Conservation (phyloP, 2,113 vertebrate genomes). For the Lasiurus borealis region DNA sequence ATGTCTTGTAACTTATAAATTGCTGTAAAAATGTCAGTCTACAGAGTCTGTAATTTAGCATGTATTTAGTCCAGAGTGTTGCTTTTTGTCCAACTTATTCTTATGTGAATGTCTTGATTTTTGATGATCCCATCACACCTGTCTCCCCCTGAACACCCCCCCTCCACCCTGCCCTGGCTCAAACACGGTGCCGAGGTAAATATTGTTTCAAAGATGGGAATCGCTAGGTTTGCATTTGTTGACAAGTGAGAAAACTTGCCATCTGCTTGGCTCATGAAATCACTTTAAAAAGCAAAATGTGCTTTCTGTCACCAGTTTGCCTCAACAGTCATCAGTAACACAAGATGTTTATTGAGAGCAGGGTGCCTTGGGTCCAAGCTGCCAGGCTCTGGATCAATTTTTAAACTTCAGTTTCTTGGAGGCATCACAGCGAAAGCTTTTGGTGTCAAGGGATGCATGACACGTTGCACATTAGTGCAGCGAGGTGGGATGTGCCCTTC, state of each 20-base stretch:
- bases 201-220: not conserved
- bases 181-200: not conserved
- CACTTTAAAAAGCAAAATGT: slow-evolving; percentile 10
- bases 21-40: not conserved
- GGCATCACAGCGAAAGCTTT: not conserved
- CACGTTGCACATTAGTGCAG: not conserved
- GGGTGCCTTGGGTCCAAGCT: not conserved
- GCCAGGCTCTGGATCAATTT: not conserved
- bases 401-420: not conserved
- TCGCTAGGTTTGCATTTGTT: not conserved
- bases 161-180: not conserved
- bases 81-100: not conserved
- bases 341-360: not conserved
- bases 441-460: not conserved
- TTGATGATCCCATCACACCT: not conserved
- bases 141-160: not conserved
- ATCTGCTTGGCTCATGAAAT: slow-evolving; percentile 32
- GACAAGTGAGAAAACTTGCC: not conserved
- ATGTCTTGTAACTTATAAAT: slow-evolving; percentile 30
- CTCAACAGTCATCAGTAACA: not conserved
- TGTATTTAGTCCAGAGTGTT: not conserved
- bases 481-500: not conserved
- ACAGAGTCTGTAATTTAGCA: not conserved
- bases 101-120: not conserved
- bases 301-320: not conserved